A percentile compares a stretch with the other conserved stretches of the same genome.
Evolutionary conservation across 2,113 vertebrate genomes (phyloP).

Genomic region (Chelonoidis abingdonii): DNA sequence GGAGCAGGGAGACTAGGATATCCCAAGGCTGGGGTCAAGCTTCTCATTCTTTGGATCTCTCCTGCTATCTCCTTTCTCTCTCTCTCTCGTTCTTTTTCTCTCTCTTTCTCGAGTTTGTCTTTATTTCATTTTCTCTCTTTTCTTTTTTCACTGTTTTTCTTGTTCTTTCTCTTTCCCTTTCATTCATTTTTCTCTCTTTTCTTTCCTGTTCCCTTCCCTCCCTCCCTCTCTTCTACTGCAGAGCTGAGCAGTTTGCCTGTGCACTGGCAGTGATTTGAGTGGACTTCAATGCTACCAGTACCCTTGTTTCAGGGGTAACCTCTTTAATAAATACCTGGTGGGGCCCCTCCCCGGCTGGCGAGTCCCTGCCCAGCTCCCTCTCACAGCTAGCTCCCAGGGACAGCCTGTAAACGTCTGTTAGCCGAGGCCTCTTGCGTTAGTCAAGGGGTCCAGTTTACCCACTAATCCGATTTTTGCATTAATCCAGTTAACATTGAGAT

Average conservation of each 20-base stretch:
- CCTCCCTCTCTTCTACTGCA: fast-evolving
- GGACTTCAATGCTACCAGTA: fast-evolving
- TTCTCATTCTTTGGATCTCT: fast-evolving
- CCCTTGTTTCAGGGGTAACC: fast-evolving
- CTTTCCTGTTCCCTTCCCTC: background rate
- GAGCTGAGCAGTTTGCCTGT: fast-evolving
- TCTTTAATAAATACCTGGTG: fast-evolving
- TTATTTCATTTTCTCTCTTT: no score
- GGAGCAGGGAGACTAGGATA: fast-evolving
- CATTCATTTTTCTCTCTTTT: background rate
- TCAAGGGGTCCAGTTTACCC: constrained; percentile 43
- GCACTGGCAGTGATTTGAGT: fast-evolving
- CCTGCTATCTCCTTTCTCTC: fast-evolving
- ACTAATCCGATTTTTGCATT: constrained; percentile 69
- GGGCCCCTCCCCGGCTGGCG: fast-evolving
- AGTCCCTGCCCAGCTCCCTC: background rate
- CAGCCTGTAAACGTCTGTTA: constrained; percentile 32
- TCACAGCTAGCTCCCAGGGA: constrained; percentile 15
- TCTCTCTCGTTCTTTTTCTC: background rate
- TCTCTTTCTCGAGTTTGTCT: no score
- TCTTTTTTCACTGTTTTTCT: background rate
- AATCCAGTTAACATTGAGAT: constrained; percentile 76
- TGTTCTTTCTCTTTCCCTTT: background rate
- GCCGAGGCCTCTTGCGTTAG: background rate
- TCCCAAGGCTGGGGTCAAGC: background rate